These are phyloP conservation scores for Etheostoma nigrum DNA, from an alignment of 2,797 vertebrate species.

Conservation along the genomic window DNA sequence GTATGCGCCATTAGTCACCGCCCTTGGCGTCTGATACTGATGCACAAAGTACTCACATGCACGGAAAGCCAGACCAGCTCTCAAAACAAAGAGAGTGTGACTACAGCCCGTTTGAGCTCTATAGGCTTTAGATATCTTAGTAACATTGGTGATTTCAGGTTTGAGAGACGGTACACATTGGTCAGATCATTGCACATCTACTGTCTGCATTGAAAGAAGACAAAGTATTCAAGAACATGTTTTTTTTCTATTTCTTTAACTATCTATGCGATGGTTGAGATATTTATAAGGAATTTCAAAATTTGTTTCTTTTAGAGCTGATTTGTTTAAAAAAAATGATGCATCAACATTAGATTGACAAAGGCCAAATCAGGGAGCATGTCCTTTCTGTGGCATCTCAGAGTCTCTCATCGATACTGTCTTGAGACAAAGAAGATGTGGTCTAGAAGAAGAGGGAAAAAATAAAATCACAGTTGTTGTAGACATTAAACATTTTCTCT, in stretches of 20 bases:
- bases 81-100: no score
- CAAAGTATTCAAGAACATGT: neutral
- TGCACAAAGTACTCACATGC: no score
- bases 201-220: conserved; percentile 8
- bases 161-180: conserved; percentile 8
- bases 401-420: conserved; percentile 72
- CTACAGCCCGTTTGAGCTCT: neutral
- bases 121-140: neutral
- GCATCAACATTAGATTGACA: conserved; percentile 27
- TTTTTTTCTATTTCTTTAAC: neutral
- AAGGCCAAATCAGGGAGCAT: neutral
- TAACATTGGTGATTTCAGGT: conserved; percentile 18
- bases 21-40: no score
- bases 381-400: conserved; percentile 56
- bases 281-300: conserved; percentile 16
- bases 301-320: conserved; percentile 11
- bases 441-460: conserved; percentile 69
- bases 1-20: no score
- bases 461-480: conserved; percentile 18
- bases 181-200: conserved; percentile 18
- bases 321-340: conserved; percentile 7
- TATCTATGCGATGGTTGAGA: conserved; percentile 19
- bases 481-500: neutral
- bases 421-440: conserved; percentile 70
- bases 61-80: no score